phyloP scores from a whole-genome alignment of 1,140 invertebrate species.

The Adoxophyes honmai region DNA sequence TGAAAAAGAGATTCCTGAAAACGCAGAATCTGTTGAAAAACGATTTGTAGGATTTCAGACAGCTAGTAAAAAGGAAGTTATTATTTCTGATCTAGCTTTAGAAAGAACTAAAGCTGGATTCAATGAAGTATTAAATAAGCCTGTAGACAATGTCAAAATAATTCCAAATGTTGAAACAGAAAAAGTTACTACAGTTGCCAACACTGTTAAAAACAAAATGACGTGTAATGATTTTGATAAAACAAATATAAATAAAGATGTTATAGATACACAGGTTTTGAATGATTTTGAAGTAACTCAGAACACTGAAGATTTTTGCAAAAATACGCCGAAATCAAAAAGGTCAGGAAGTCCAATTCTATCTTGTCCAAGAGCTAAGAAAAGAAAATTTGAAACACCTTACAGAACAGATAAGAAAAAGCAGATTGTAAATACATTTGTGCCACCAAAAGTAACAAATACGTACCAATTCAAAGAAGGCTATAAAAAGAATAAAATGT shows the following conservation, averaged over 20 bases:
- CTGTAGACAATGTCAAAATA: neutral
- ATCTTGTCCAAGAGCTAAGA: slow-evolving; percentile 55
- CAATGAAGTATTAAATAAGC: slow-evolving; percentile 20
- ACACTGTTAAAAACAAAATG: neutral
- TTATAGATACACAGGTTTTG: slow-evolving; percentile 55
- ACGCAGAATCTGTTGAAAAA: neutral
- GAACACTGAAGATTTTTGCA: slow-evolving; percentile 53
- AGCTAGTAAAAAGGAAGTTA: slow-evolving; percentile 40
- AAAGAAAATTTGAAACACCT: slow-evolving; percentile 52
- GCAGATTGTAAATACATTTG: neutral
- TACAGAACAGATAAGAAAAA: slow-evolving; percentile 27
- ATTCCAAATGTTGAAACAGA: neutral
- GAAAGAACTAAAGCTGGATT: slow-evolving; percentile 37
- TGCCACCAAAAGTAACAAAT: slow-evolving; percentile 15
- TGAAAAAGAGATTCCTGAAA: no score
- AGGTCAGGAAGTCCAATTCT: slow-evolving; percentile 67
- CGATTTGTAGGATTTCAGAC: slow-evolving; percentile 18
- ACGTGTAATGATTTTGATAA: neutral
- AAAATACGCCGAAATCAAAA: slow-evolving; percentile 36
- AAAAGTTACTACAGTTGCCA: neutral
- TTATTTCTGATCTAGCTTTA: slow-evolving; percentile 40
- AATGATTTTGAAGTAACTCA: slow-evolving; percentile 56
- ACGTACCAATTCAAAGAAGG: slow-evolving; percentile 32
- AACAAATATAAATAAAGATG: slow-evolving; percentile 24
- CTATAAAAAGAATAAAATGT: slow-evolving; percentile 53